Evolutionary conservation across 2,113 vertebrate species (phyloP).

Genomic region (Osmerus eperlanus): DNA sequence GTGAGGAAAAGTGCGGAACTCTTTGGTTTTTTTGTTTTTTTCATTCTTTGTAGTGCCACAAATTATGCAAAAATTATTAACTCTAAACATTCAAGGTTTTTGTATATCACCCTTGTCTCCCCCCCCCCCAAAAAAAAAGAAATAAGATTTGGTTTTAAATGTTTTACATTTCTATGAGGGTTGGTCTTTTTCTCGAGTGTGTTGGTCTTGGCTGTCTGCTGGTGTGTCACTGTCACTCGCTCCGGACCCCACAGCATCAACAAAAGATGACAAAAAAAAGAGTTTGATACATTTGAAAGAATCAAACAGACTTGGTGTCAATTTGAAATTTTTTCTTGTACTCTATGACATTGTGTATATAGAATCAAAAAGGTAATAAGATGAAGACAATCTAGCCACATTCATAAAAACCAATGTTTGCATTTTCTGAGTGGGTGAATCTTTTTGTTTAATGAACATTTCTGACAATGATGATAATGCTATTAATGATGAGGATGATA

Average conservation of each 20-base stretch:
- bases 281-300: constrained; percentile 1
- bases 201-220: constrained; percentile 1
- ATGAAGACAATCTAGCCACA: constrained; percentile 75
- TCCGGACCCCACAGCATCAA: constrained; percentile 11
- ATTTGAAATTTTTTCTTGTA: constrained; percentile 26
- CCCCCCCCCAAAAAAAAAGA: background rate
- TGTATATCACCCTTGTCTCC: constrained; percentile 7
- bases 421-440: constrained; percentile 38
- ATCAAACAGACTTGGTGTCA: constrained; percentile 13
- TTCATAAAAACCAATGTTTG: constrained; percentile 47
- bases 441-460: constrained; percentile 53
- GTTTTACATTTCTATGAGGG: background rate
- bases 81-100: constrained; percentile 12
- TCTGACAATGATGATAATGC: constrained; percentile 51
- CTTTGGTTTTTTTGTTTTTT: background rate
- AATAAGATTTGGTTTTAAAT: background rate
- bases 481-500: constrained; percentile 33
- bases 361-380: constrained; percentile 56
- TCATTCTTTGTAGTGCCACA: constrained; percentile 46
- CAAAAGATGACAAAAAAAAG: background rate
- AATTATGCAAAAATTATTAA: constrained; percentile 58
- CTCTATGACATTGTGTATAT: constrained; percentile 65
- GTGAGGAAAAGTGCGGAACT: background rate
- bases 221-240: constrained; percentile 4
- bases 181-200: constrained; percentile 3